phyloP scores from a whole-genome alignment of 2,797 vertebrate species.

The Phrynocephalus guinanensis region DNA sequence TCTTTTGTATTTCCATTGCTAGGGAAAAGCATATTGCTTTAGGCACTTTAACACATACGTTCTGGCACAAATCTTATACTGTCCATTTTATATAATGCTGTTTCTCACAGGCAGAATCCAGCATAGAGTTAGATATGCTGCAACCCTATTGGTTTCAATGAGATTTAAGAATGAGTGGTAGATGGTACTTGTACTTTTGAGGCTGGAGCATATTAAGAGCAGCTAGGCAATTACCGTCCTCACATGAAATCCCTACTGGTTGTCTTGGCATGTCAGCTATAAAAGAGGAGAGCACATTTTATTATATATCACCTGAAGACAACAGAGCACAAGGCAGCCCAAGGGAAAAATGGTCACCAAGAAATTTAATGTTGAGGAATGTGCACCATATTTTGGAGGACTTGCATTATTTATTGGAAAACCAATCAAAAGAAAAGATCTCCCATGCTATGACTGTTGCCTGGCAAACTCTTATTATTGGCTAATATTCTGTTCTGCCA shows the following conservation, averaged over 20 bases:
- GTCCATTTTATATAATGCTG: neutral
- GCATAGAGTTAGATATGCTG: neutral
- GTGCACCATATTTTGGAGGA: slow-evolving; percentile 68
- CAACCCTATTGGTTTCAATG: neutral
- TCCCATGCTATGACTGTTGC: slow-evolving; percentile 64
- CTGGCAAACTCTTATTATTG: slow-evolving; percentile 79
- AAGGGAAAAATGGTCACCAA: slow-evolving; percentile 73
- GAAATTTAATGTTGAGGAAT: slow-evolving; percentile 74
- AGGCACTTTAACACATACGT: neutral
- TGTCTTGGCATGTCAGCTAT: slow-evolving; percentile 56
- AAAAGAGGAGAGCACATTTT: slow-evolving; percentile 66
- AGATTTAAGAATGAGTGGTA: slow-evolving; percentile 10
- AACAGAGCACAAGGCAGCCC: slow-evolving; percentile 67
- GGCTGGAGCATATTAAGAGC: slow-evolving; percentile 33
- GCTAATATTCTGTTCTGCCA: slow-evolving; percentile 72
- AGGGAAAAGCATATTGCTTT: neutral
- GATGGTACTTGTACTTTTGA: slow-evolving; percentile 5
- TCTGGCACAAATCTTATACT: neutral
- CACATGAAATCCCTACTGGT: slow-evolving; percentile 51
- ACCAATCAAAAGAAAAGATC: slow-evolving; percentile 74
- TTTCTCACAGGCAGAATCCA: neutral
- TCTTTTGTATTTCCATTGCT: no score
- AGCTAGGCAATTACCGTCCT: slow-evolving; percentile 60
- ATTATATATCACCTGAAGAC: slow-evolving; percentile 75
- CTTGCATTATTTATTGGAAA: slow-evolving; percentile 79